phyloP scores from a whole-genome alignment of 2,888 invertebrate genomes.

The Blera fallax region DNA sequence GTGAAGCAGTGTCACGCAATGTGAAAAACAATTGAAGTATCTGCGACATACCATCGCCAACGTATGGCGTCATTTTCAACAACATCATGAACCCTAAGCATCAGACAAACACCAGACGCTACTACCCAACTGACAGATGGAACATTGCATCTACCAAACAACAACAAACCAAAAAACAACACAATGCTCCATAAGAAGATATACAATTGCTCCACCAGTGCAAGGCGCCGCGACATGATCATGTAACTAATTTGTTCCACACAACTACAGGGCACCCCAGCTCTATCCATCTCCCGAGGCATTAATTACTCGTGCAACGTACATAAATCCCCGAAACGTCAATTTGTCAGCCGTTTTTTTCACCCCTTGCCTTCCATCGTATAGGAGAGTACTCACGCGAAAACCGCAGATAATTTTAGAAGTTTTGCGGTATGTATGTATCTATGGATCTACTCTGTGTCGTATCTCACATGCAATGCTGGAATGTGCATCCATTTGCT shows the following conservation, averaged over 20 bases:
- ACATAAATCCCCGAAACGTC: slow-evolving; percentile 70
- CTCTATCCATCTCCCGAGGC: slow-evolving; percentile 64
- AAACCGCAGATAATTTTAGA: slow-evolving; percentile 37
- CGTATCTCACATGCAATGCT: slow-evolving; percentile 1
- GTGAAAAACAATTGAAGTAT: slow-evolving; percentile 62
- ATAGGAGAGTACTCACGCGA: not conserved
- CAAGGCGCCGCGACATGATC: slow-evolving; percentile 63
- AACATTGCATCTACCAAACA: slow-evolving; percentile 25
- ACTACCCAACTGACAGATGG: slow-evolving; percentile 56
- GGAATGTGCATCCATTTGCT: slow-evolving; percentile 23
- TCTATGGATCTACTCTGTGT: too few species aligned
- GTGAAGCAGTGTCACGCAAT: slow-evolving; percentile 29
- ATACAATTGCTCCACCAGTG: slow-evolving; percentile 55
- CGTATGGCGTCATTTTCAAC: slow-evolving; percentile 27
- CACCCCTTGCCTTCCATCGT: too few species aligned
- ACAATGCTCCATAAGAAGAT: slow-evolving; percentile 13
- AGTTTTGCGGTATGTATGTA: slow-evolving; percentile 8
- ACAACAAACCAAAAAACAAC: not conserved
- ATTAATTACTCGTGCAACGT: slow-evolving; percentile 67
- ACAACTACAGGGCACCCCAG: slow-evolving; percentile 50
- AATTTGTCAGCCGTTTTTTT: slow-evolving; percentile 65
- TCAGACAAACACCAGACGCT: slow-evolving; percentile 56
- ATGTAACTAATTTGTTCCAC: slow-evolving; percentile 70
- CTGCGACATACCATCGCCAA: slow-evolving; percentile 27
- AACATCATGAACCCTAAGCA: slow-evolving; percentile 12